Evolutionary conservation across 1,140 invertebrate species (phyloP).

Genomic region (Magallana gigas): DNA sequence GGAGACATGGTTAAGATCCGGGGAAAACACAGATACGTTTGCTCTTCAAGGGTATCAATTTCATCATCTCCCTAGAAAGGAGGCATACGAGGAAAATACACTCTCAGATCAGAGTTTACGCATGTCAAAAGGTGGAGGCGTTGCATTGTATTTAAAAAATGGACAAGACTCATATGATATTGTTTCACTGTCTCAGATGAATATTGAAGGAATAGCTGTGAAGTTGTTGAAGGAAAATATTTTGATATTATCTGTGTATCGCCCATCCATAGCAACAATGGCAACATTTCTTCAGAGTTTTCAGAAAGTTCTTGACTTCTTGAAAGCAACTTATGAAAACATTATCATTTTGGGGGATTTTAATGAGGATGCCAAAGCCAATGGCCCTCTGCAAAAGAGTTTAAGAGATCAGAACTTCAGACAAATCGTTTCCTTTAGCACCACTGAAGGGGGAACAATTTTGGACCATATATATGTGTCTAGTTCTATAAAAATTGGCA

Average conservation of each 20-base stretch:
- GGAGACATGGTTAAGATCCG: too few relatives aligned
- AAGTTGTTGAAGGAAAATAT: not conserved
- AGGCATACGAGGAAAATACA: too few relatives aligned
- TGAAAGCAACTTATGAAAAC: not conserved
- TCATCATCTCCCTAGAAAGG: not conserved
- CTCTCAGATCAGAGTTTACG: too few relatives aligned
- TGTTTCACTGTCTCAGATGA: not conserved
- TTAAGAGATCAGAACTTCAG: not conserved
- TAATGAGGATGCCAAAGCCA: not conserved
- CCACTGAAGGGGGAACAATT: not conserved
- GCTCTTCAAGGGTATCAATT: not conserved
- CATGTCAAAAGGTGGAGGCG: too few relatives aligned
- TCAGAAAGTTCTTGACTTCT: not conserved
- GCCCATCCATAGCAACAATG: too few relatives aligned
- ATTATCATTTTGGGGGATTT: not conserved
- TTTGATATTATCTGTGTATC: not conserved
- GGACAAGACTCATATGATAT: not conserved
- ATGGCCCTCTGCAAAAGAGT: not conserved
- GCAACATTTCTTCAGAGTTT: not conserved
- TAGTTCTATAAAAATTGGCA: not conserved
- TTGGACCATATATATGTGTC: not conserved
- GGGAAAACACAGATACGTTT: not conserved
- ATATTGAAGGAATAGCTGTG: not conserved
- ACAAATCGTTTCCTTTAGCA: not conserved
- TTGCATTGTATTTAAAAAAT: not conserved